Base-by-base conservation (phyloP, 2,888 invertebrate species). In the Spatulosminthurus flaviceps region DNA sequence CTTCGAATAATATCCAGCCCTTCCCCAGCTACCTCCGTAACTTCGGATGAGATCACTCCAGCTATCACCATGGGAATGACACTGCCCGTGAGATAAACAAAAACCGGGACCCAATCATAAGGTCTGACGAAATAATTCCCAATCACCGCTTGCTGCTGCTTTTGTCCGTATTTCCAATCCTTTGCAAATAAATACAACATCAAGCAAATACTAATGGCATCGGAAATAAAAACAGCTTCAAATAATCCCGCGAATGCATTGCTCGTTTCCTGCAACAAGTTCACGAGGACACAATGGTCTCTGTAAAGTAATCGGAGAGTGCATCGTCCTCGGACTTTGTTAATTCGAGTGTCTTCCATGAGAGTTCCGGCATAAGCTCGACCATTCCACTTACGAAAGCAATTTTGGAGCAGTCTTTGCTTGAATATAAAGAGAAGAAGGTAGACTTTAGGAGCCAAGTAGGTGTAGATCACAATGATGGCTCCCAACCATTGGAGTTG, bases 1-100 rank as follows among this genome's bases (percentile, higher is more conserved):
- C 84, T 43, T 26, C 82, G 70, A n/a, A 84, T 82, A 19, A 84
- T 82, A 74, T 83, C 84, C 72, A 83, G 60, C 0, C 83, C 83
- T 64, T 81, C 75, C 24, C 74, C 76, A 5, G 81, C 81, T 0
- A 75, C 77, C 24, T 81, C 82, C 4, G 75, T 34, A 9, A 66
- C 75, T 29, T 60, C 60, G 11, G 75, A 61, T 7, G 75, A 22
- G 1, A 21, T 26, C 11, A 64, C 29, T 2, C 16, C 22, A 22
- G 75, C 64, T 21, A 75, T 28, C 21, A 75, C 75, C 29, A 75
- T 26, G 19, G 64, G 26, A 21, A 61, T 60, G 9, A 75, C 75
- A 19, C 28, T 64, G 0, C 41, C 64, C 21, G 75, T 75, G 64
- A 75, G 29, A 22, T 64, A 75, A 4, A 75, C 41, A 16, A 64